phyloP scores from a whole-genome alignment of 2,797 vertebrate species.

The Chelon labrosus region DNA sequence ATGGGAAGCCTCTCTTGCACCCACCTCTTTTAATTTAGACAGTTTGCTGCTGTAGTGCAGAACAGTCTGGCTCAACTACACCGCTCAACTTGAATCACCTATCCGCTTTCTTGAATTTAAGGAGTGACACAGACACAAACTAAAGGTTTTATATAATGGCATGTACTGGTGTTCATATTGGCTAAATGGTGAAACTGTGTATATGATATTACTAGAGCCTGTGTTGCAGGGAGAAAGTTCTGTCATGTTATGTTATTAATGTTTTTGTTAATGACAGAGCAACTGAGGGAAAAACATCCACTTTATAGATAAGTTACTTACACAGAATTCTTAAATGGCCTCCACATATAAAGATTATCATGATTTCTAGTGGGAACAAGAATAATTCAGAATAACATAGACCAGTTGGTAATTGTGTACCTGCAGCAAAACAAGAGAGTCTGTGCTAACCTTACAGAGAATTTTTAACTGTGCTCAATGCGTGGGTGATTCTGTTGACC shows the following conservation, averaged over 20 bases:
- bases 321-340: constrained; percentile 15
- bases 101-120: constrained; percentile 28
- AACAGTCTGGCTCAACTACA: background rate
- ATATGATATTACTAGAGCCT: constrained; percentile 1
- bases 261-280: background rate
- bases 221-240: constrained; percentile 6
- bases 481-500: constrained; percentile 27
- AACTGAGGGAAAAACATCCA: constrained; percentile 23
- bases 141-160: constrained; percentile 47
- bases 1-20: no score
- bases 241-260: constrained; percentile 27
- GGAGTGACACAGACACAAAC: constrained; percentile 11
- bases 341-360: constrained; percentile 13
- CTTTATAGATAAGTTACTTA: constrained; percentile 12
- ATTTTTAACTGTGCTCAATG: constrained; percentile 17
- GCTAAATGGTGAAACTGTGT: constrained; percentile 40
- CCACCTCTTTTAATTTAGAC: no score
- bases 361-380: constrained; percentile 3
- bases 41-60: no score
- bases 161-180: constrained; percentile 23
- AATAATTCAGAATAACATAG: constrained; percentile 16
- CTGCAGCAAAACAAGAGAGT: background rate
- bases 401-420: constrained; percentile 19
- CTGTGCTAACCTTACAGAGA: constrained; percentile 1
- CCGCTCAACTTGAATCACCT: constrained; percentile 31